These are phyloP conservation scores for Setipinna tenuifilis DNA, from an alignment of 2,797 vertebrate genomes.

Conservation along the genomic window DNA sequence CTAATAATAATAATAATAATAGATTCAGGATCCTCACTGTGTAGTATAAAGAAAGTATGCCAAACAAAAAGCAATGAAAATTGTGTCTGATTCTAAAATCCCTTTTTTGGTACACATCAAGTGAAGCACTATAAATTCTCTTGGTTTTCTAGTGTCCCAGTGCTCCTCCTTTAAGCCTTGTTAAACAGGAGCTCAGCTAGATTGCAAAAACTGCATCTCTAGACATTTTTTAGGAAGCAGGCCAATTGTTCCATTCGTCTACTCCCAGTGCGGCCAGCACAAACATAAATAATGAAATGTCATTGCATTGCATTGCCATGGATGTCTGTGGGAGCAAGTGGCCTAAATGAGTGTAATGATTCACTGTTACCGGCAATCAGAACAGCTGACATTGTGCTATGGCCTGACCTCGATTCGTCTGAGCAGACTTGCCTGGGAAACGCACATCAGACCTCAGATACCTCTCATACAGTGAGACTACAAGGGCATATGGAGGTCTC, in stretches of 20 bases:
- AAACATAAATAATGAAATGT: conserved; percentile 14
- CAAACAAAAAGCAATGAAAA: not conserved
- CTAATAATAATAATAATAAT: too few species aligned
- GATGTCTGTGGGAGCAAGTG: not conserved
- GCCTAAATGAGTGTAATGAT: conserved; percentile 18
- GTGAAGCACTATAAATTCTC: not conserved
- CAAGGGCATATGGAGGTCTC: not conserved
- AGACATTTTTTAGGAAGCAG: conserved; percentile 17
- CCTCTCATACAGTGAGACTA: not conserved
- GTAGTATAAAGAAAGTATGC: not conserved
- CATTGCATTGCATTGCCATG: conserved; percentile 10
- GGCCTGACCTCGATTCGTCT: not conserved
- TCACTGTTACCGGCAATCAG: conserved; percentile 5
- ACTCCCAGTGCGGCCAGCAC: not conserved
- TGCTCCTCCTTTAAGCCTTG: not conserved
- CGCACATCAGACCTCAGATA: not conserved
- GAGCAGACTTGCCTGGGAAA: not conserved
- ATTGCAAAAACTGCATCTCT: not conserved
- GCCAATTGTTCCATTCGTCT: conserved; percentile 7
- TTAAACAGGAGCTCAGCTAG: not conserved
- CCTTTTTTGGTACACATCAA: not conserved
- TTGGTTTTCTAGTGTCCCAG: not conserved
- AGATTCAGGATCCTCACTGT: not conserved
- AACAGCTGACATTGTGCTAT: conserved; percentile 6
- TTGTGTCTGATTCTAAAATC: not conserved